Evolutionary conservation across 2,888 invertebrate species (phyloP), one percentile per base, ranked within the genome.

Genomic region (Erebia epiphron): DNA sequence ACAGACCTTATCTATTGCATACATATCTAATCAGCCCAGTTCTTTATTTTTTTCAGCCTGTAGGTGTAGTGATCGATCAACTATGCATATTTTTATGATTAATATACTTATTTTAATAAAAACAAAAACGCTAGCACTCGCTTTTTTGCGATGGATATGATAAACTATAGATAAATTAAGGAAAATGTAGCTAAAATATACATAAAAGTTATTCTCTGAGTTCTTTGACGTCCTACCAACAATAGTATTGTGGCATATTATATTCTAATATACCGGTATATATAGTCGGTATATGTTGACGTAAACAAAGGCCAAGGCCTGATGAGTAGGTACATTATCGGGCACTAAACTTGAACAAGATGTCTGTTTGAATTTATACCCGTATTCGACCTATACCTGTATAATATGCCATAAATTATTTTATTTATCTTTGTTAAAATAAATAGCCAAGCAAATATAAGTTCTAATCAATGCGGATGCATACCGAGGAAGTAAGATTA

Each of bases 251-350:
- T 18, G 1, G 61, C 43, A 46, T 41, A 41, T 63, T n/a, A n/a
- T n/a, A n/a, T n/a, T n/a, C n/a, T n/a, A n/a, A n/a, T n/a, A n/a
- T n/a, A n/a, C n/a, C n/a, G n/a, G n/a, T n/a, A n/a, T n/a, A n/a
- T n/a, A n/a, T n/a, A n/a, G n/a, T n/a, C n/a, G n/a, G n/a, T n/a
- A n/a, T n/a, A n/a, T n/a, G n/a, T n/a, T 61, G 43, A 61, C 54
- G 61, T 62, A 46, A 62, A 52, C 64, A 64, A 50, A 64, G 43
- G 67, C 50, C 69, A 69, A 69, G 72, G 69, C 61, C 52, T 58
- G 66, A 57, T 66, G 49, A 21, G 49, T n/a, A n/a, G n/a, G n/a
- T 60, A 41, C 50, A 56, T 70, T 71, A 71, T 69, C 73, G 67
- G 67, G 21, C 72, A 74, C 62, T 67, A 69, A 69, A 68, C 72